These are phyloP conservation scores for Ormyrus nitidulus DNA, from an alignment of 2,888 invertebrate species.

Conservation along the genomic window DNA sequence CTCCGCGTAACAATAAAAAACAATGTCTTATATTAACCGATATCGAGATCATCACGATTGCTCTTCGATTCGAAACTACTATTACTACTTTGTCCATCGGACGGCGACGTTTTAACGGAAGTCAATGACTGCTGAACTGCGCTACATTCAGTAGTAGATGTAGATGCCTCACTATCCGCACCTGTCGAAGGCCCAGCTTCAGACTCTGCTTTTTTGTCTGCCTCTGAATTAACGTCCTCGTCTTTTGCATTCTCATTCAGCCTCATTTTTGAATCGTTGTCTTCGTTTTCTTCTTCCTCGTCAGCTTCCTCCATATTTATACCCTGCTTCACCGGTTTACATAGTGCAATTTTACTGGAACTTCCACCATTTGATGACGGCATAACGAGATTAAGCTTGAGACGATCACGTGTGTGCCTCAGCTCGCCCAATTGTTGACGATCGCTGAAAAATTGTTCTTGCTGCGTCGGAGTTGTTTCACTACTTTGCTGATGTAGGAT, in stretches of 20 bases:
- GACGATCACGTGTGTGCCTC: constrained; percentile 83
- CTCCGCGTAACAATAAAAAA: constrained; percentile 23
- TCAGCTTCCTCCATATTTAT: constrained; percentile 51
- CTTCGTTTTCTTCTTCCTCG: constrained; percentile 54
- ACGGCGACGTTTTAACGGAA: constrained; percentile 60
- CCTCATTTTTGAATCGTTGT: constrained; percentile 12
- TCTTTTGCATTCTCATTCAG: constrained; percentile 5
- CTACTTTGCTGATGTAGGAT: constrained; percentile 53
- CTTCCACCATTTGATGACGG: constrained; percentile 56
- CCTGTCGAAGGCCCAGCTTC: constrained; percentile 3
- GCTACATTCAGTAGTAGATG: too few species aligned
- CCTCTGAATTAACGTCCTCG: not conserved
- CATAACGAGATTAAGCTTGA: constrained; percentile 82
- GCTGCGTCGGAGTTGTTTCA: constrained; percentile 52
- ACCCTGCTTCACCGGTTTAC: constrained; percentile 57
- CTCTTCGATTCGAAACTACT: constrained; percentile 42
- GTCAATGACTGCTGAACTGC: not conserved
- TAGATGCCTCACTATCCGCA: not conserved
- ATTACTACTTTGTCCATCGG: constrained; percentile 55
- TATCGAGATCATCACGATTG: constrained; percentile 60
- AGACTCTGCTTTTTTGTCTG: too few species aligned
- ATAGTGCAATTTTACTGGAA: constrained; percentile 33
- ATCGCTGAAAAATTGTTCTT: constrained; percentile 62
- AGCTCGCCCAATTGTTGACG: constrained; percentile 80
- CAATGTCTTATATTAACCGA: constrained; percentile 55